These are phyloP conservation scores for Protobothrops flavoviridis DNA, from an alignment of 2,113 vertebrate species.

Conservation along the genomic window DNA sequence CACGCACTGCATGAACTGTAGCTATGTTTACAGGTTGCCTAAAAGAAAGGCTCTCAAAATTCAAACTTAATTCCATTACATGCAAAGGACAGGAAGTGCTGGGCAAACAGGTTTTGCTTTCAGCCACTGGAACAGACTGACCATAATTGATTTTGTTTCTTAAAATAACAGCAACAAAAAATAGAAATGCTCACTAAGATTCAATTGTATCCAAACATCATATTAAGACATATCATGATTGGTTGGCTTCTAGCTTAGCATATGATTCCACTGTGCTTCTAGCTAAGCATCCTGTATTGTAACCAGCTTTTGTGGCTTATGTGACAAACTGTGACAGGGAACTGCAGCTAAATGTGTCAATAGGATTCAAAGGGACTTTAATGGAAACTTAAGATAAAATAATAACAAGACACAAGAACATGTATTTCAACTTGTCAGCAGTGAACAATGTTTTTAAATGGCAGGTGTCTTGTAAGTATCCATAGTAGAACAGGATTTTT, in stretches of 20 bases:
- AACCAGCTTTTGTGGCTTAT: background rate
- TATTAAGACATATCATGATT: background rate
- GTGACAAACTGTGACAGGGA: background rate
- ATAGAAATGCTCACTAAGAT: background rate
- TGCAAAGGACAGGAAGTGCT: background rate
- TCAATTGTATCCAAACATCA: background rate
- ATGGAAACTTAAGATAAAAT: background rate
- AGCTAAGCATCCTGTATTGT: background rate
- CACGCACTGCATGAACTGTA: background rate
- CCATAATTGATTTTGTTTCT: background rate
- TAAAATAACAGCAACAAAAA: background rate
- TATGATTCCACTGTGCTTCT: background rate
- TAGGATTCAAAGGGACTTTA: background rate
- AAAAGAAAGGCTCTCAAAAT: background rate
- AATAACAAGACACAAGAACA: background rate
- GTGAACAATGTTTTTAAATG: constrained; percentile 22
- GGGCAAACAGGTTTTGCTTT: background rate
- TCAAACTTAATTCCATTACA: background rate
- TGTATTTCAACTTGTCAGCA: background rate
- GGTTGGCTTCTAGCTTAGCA: background rate
- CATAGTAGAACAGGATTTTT: constrained; percentile 33
- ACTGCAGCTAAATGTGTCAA: background rate
- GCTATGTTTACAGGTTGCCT: background rate
- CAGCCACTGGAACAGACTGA: background rate
- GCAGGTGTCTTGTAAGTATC: constrained; percentile 17